Evolutionary conservation across 2,113 vertebrate species (phyloP), one percentile per base, ranked within the genome.

Genomic region (Dissostichus mawsoni): DNA sequence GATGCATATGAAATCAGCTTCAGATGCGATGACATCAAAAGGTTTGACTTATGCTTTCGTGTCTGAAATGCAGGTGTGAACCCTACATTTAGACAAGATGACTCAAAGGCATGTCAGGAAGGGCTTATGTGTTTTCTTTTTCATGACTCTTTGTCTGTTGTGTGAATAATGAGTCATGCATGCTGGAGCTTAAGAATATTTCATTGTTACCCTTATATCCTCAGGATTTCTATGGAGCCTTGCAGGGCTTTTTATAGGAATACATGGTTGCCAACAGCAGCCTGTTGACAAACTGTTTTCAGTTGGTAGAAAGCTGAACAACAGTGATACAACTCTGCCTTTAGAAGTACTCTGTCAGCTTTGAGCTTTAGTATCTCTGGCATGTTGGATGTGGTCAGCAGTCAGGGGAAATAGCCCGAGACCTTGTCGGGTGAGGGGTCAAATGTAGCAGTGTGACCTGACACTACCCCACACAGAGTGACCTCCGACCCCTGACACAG

Each of bases 71-170:
- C 90, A 92, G 92, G 87, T 89, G 85, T 67, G 87, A 87, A 67
- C 56, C 82, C 58, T 64, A 33, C 81, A 48, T 80, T 85, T 25
- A 78, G 74, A 50, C 77, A 51, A 44, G 12, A 56, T 89, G 88
- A 89, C 75, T 91, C 88, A 85, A 76, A 80, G 77, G 61, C 85
- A 58, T n/a, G 79, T 81, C 79, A 83, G 80, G 74, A 86, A 89
- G 64, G 62, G 72, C 81, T 85, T n/a, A 50, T 1, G 61, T 57
- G 83, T 13, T 41, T 41, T 76, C 52, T 65, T 66, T 57, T 80
- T 65, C 57, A 48, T 56, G 67, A 80, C 59, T 83, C 61, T 81
- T 55, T 71, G 76, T 85, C 76, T 74, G 66, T 68, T 61, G 44
- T 61, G 62, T 45, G 79, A 77, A 71, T 69, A 78, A 50, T 84